Conservation (phyloP, 2,888 invertebrate genomes). For the Crioceris asparagi region DNA sequence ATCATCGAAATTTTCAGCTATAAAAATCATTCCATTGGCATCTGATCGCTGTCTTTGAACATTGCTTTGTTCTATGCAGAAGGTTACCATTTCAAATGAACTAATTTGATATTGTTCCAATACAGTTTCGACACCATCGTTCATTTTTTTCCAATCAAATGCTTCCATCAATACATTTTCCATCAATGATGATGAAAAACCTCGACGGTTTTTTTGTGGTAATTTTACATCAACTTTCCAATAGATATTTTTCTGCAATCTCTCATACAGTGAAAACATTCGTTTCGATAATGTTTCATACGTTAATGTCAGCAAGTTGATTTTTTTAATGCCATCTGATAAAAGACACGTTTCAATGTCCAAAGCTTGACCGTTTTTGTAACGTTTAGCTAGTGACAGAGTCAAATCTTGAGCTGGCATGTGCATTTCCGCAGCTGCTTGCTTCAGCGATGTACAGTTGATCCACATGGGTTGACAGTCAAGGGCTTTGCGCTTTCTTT, state of each 20-base stretch:
- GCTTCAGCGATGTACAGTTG: constrained; percentile 33
- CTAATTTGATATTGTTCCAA: constrained; percentile 26
- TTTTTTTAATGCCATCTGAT: constrained; percentile 18
- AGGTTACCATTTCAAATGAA: constrained; percentile 24
- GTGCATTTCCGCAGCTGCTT: constrained; percentile 39
- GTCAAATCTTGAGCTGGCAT: constrained; percentile 38
- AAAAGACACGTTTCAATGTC: constrained; percentile 20
- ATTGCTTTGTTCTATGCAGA: constrained; percentile 30
- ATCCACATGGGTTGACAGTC: constrained; percentile 47
- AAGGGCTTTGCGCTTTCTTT: constrained; percentile 41
- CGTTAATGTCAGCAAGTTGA: constrained; percentile 27
- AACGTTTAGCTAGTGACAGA: constrained; percentile 40
- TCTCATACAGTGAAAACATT: constrained; percentile 20
- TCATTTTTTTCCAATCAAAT: constrained; percentile 30
- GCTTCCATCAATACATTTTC: constrained; percentile 21
- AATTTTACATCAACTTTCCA: constrained; percentile 56
- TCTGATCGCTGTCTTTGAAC: constrained; percentile 18
- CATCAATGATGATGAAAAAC: too few species aligned
- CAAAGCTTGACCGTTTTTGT: constrained; percentile 36
- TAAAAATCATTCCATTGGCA: constrained; percentile 32
- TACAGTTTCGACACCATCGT: constrained; percentile 25
- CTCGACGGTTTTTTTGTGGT: constrained; percentile 37
- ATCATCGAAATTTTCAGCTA: constrained; percentile 27
- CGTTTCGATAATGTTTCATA: constrained; percentile 25
- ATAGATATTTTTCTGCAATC: constrained; percentile 32